phyloP scores from a whole-genome alignment of 2,113 vertebrate species.

The Glaucidium brasilianum region DNA sequence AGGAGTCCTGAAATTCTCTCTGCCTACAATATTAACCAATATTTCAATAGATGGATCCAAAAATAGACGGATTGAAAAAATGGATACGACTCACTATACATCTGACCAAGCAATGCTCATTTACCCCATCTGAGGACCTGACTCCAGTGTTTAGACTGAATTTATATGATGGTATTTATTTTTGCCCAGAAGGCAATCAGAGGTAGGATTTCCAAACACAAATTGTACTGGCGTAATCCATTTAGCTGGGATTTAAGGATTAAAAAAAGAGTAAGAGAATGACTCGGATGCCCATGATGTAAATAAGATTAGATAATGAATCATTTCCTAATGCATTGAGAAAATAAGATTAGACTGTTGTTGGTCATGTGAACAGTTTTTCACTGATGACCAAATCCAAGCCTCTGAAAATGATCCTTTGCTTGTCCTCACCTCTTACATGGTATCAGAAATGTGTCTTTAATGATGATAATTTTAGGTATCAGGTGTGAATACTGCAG shows the following conservation, averaged over 20 bases:
- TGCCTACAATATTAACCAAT: background rate
- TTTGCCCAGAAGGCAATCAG: constrained; percentile 15
- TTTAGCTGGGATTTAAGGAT: constrained; percentile 65
- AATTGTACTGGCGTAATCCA: constrained; percentile 51
- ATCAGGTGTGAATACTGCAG: background rate
- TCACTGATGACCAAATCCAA: constrained; percentile 15
- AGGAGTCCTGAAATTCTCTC: background rate
- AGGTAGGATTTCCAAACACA: constrained; percentile 42
- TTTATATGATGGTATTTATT: background rate
- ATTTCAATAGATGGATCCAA: background rate
- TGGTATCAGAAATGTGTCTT: background rate
- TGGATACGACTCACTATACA: background rate
- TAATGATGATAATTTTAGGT: background rate
- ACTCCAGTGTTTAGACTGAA: background rate
- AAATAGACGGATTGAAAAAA: background rate
- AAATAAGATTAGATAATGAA: constrained; percentile 70
- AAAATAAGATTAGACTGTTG: constrained; percentile 60
- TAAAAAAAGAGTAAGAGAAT: constrained; percentile 52
- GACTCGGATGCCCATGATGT: constrained; percentile 41
- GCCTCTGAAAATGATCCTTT: constrained; percentile 21
- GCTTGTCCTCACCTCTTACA: background rate
- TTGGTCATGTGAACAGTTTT: constrained; percentile 44
- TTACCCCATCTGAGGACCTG: background rate
- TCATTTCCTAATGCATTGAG: constrained; percentile 48
- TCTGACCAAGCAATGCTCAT: background rate